Evolutionary conservation across 1,140 invertebrate genomes (phyloP), one percentile per base, ranked within the genome.

Genomic region (Berghia stephanieae): DNA sequence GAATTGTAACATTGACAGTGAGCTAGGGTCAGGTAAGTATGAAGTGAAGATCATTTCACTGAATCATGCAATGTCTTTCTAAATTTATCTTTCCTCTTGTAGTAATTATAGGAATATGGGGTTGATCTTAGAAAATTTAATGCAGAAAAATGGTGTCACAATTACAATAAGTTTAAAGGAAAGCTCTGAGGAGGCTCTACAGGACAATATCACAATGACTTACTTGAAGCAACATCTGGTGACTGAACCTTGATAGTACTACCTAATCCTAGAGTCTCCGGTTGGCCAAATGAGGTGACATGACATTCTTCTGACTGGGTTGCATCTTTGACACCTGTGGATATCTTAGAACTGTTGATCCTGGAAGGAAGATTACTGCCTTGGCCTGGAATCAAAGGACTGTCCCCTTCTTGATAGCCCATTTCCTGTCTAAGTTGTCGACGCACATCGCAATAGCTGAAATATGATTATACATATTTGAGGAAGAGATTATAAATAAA

Each of bases 371-470:
- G 10, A 40, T 31, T 79, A 70, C 6, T 69, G 60, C n/a, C n/a
- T n/a, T n/a, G n/a, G n/a, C n/a, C n/a, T n/a, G n/a, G n/a, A n/a
- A 52, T 31, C 3, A 8, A 43, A 76, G 40, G 6, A 8, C n/a
- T 24, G n/a, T 81, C 80, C 36, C 78, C 81, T 55, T 84, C 79
- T 24, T 63, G 63, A 70, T 80, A 81, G 21, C 83, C 83, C 38
- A 83, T 73, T 1, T 86, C 84, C 70, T 84, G 79, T 21, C 81
- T 75, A 21, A 83, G 60, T 57, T 86, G 82, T 24, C 76, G 66
- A 43, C 83, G 75, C 0, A 86, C 85, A 82, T 85, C 82, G 21
- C 83, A 73, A 82, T 84, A 86, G 38, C 85, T 86, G 77, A 2
- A 71, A 69, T 8, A 44, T 71, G 24, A 75, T 18, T 24, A 57